Conservation (phyloP, 2,888 invertebrate species). For the Thumatha senex region DNA sequence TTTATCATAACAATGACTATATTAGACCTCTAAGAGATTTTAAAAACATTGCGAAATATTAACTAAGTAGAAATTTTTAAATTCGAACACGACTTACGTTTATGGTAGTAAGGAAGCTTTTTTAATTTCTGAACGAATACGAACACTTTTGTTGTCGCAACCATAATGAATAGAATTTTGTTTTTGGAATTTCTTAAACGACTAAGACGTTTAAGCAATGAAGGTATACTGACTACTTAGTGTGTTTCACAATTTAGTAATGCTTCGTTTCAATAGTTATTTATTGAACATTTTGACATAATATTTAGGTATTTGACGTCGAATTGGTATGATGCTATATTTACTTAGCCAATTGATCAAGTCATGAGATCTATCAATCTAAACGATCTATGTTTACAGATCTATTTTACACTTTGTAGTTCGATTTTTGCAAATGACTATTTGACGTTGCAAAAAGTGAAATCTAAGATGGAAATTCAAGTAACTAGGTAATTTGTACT, state of each 20-base stretch:
- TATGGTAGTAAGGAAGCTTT: conserved; percentile 32
- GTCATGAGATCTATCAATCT: not conserved
- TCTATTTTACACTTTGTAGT: conserved; percentile 6
- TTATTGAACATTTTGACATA: conserved; percentile 45
- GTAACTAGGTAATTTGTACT: no score
- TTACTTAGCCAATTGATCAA: conserved; percentile 32
- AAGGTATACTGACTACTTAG: conserved; percentile 38
- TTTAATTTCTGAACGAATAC: conserved; percentile 45
- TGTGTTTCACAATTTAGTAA: conserved; percentile 12
- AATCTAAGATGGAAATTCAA: no score
- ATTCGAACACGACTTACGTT: conserved; percentile 44
- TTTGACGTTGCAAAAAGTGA: no score
- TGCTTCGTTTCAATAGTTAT: conserved; percentile 37
- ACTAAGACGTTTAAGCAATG: conserved; percentile 24
- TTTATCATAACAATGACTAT: not conserved
- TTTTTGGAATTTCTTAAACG: conserved; percentile 25
- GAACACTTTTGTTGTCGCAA: conserved; percentile 45
- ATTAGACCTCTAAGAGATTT: no score
- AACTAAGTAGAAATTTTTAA: not conserved
- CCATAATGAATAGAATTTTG: conserved; percentile 32
- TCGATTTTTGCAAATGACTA: no score
- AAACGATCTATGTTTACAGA: conserved; percentile 39
- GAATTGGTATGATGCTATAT: conserved; percentile 42
- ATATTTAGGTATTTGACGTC: conserved; percentile 55
- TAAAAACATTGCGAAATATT: no score